Evolutionary conservation across 1,140 invertebrate species (phyloP).

Genomic region (Meloidogyne chitwoodi): DNA sequence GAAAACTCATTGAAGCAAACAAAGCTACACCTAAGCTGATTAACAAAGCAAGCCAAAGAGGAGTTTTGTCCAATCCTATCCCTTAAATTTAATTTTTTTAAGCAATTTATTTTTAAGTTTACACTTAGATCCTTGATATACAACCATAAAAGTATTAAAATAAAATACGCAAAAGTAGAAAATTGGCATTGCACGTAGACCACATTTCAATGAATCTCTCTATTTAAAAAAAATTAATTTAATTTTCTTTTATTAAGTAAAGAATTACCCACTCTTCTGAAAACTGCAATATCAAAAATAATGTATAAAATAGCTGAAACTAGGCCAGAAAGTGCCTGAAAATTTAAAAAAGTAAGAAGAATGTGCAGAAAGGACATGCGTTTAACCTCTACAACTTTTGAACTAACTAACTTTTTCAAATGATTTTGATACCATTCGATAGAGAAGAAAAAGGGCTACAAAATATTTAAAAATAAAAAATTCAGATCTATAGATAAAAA

Average conservation of each 20-base stretch:
- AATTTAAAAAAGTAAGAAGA: background rate
- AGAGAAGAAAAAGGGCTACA: background rate
- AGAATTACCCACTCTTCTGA: constrained; percentile 17
- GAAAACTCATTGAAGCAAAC: constrained; percentile 19
- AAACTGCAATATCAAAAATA: constrained; percentile 27
- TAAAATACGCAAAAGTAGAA: constrained; percentile 86
- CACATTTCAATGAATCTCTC: constrained; percentile 73
- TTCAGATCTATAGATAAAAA: too few relatives aligned
- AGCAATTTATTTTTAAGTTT: background rate
- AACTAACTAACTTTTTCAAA: background rate
- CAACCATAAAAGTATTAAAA: constrained; percentile 84
- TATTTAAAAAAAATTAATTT: background rate
- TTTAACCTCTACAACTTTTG: too few relatives aligned
- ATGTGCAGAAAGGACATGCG: too few relatives aligned
- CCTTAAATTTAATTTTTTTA: too few relatives aligned
- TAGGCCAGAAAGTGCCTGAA: constrained; percentile 22
- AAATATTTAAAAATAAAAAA: too few relatives aligned
- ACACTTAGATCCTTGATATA: constrained; percentile 77
- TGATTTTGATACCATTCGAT: background rate
- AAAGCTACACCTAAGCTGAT: constrained; percentile 13
- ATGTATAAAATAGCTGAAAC: constrained; percentile 32
- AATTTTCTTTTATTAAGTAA: background rate
- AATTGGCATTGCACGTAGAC: constrained; percentile 77
- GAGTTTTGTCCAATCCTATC: constrained; percentile 33
- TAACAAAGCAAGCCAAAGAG: constrained; percentile 19